Evolutionary conservation across 2,113 vertebrate species (phyloP), one percentile per base, ranked within the genome.

Genomic region (Sminthopsis crassicaudata): DNA sequence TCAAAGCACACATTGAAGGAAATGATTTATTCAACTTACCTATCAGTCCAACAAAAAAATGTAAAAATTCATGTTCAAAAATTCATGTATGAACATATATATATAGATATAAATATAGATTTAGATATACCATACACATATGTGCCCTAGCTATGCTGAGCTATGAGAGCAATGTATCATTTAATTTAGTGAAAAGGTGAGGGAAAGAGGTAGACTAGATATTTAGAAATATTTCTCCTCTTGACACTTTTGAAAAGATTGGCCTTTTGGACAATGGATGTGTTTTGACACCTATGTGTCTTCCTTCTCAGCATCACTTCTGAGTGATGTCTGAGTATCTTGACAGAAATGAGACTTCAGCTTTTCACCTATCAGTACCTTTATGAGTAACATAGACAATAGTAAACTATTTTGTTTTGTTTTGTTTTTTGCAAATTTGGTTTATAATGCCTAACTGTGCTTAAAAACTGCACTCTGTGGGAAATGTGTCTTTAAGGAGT

Each of bases 281-380:
- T 53, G 30, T 95, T 98, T 98, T 95, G 96, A 93, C 27, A 92
- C 60, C 95, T 91, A 24, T 89, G 91, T 93, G 57, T 96, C 95
- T 46, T 96, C 91, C 60, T 91, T 94, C 88, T 89, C 51, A 8
- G 89, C 95, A 50, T 92, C 8, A 76, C 90, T 96, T 97, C 92
- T 96, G 55, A 98, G n/a, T 84, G 96, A 92, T 92, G 14, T 48
- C 67, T 96, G 91, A 42, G 92, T 53, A 42, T 90, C 27, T 12
- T 94, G 94, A 96, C 90, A 60, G 30, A 91, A 53, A 27, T 95
- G 23, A 90, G 30, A 95, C 46, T 96, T 96, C 25, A 95, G 26
- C 27, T 95, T 95, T 96, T 14, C 0, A 8, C n/a, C 57, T 52
- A 50, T 96, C 55, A 91, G 36, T 54, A 48, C 0, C 48, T 96